phyloP scores from a whole-genome alignment of 92 coral and sea anemone genomes.

The Nematostella vectensis region DNA sequence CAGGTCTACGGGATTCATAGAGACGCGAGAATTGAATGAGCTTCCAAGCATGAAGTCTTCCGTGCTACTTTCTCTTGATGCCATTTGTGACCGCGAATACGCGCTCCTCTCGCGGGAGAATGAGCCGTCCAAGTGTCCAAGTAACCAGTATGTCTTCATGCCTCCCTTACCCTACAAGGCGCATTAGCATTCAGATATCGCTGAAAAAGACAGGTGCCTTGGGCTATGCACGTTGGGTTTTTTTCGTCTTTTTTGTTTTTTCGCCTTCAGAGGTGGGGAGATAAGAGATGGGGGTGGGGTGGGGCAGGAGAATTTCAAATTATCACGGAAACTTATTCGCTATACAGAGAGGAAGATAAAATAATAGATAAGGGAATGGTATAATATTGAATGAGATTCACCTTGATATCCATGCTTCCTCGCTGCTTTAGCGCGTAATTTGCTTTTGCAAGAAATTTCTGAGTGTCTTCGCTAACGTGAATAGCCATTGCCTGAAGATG shows the following conservation, averaged over 20 bases:
- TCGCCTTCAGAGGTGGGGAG: too few relatives aligned
- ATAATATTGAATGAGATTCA: conserved; percentile 1
- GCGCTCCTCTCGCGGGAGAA: conserved; percentile 13
- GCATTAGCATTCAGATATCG: too few relatives aligned
- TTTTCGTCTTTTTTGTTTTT: too few relatives aligned
- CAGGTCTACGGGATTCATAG: conserved; percentile 20
- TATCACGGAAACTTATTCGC: neutral
- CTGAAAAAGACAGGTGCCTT: neutral
- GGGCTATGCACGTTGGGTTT: neutral
- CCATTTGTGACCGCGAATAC: conserved; percentile 6
- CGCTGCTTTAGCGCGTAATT: conserved; percentile 61
- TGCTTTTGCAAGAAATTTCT: conserved; percentile 23
- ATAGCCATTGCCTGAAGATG: conserved; percentile 51
- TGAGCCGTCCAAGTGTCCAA: conserved; percentile 36
- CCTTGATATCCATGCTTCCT: conserved; percentile 84
- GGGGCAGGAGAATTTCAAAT: neutral
- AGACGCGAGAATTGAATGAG: conserved; percentile 17
- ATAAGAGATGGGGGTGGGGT: neutral
- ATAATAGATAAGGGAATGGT: neutral
- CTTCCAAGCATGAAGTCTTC: conserved; percentile 4
- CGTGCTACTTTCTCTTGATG: neutral
- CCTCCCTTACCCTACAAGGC: conserved; percentile 81
- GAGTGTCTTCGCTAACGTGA: conserved; percentile 68
- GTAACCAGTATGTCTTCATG: conserved; percentile 78
- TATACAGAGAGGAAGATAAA: neutral